These are phyloP conservation scores for Amblyjoppa proteus DNA, from an alignment of 2,888 invertebrate species.

Conservation along the genomic window DNA sequence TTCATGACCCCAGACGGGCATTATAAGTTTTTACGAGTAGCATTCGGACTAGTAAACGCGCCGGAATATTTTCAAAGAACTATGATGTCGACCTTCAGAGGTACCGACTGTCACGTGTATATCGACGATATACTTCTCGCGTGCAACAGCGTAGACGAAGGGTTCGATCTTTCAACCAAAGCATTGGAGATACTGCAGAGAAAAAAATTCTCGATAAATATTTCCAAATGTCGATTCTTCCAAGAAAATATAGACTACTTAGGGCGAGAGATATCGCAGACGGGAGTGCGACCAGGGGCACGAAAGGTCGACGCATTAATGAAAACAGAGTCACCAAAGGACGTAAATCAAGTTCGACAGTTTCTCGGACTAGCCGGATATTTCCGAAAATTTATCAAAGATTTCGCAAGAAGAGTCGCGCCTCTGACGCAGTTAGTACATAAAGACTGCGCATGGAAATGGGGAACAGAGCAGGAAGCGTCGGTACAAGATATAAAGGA, in stretches of 20 bases:
- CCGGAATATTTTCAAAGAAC: conserved; percentile 80
- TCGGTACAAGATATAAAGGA: too few relatives aligned
- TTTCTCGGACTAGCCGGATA: conserved; percentile 76
- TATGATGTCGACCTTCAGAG: conserved; percentile 74
- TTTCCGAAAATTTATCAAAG: conserved; percentile 74
- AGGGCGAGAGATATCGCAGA: conserved; percentile 67
- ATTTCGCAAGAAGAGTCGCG: neutral
- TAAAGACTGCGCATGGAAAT: too few relatives aligned
- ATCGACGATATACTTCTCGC: conserved; percentile 74
- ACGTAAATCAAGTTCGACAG: conserved; percentile 72
- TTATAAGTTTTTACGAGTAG: conserved; percentile 80
- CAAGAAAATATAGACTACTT: conserved; percentile 62
- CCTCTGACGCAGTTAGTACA: too few relatives aligned
- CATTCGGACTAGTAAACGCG: conserved; percentile 79
- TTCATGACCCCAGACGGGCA: conserved; percentile 70
- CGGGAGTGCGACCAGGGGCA: conserved; percentile 72
- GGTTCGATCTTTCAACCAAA: conserved; percentile 58
- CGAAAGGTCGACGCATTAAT: conserved; percentile 61
- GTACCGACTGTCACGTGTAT: conserved; percentile 64
- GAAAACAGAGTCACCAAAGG: conserved; percentile 67
- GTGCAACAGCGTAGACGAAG: conserved; percentile 66
- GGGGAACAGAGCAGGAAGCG: too few relatives aligned
- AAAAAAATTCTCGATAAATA: conserved; percentile 71
- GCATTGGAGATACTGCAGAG: conserved; percentile 61
- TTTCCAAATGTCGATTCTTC: conserved; percentile 70